Percentiles rank a stretch among this genome's conserved stretches.
phyloP scores from a whole-genome alignment of 2,888 invertebrate species.

The Archips crataeganus region DNA sequence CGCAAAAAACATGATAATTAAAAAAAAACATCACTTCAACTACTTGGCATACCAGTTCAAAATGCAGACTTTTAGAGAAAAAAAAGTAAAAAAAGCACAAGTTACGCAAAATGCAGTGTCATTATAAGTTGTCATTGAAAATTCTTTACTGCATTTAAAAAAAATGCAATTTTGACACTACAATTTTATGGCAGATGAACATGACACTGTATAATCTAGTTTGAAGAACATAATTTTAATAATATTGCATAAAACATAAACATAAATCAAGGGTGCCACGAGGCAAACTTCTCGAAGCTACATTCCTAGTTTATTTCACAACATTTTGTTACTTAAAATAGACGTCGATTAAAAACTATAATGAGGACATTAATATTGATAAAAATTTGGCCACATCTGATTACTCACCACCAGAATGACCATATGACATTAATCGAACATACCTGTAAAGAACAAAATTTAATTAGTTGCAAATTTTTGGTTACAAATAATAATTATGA shows the following conservation, averaged over 20 bases:
- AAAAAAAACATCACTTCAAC: too few species aligned
- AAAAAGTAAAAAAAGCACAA: too few species aligned
- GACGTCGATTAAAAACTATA: slow-evolving; percentile 9
- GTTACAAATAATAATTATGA: background rate
- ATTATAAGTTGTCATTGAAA: too few species aligned
- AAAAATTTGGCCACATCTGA: background rate
- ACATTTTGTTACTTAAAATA: background rate
- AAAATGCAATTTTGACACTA: too few species aligned
- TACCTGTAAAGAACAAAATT: slow-evolving; percentile 31
- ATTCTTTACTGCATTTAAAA: too few species aligned
- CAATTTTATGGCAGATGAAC: background rate
- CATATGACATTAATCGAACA: slow-evolving; percentile 21
- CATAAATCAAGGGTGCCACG: background rate
- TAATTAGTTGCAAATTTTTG: slow-evolving; percentile 13
- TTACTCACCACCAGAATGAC: slow-evolving; percentile 9
- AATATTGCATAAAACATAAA: slow-evolving; percentile 2
- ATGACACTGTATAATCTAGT: background rate
- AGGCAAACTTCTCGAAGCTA: background rate
- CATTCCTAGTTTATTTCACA: background rate
- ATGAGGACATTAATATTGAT: background rate
- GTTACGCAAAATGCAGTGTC: too few species aligned
- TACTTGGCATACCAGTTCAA: too few species aligned
- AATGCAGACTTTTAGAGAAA: too few species aligned
- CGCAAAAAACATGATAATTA: too few species aligned
- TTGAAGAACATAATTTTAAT: background rate